Evolutionary conservation across 2,113 vertebrate species (phyloP).

Genomic region (Pollimyrus isidori): DNA sequence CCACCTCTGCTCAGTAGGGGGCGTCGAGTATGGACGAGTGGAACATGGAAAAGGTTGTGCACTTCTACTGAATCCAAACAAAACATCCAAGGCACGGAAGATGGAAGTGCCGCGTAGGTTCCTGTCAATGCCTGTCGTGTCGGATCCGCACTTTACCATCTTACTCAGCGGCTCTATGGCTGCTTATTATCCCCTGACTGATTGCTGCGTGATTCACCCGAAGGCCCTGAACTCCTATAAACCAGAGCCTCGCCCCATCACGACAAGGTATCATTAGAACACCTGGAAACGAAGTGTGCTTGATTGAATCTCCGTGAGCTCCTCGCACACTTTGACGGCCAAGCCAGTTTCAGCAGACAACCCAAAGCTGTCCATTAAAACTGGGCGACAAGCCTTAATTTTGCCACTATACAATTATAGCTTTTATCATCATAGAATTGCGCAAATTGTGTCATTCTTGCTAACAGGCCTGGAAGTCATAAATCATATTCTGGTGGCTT

Average conservation of each 20-base stretch:
- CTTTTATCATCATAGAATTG: not conserved
- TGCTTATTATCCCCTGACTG: not conserved
- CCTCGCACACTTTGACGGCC: not conserved
- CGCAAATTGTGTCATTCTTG: slow-evolving; percentile 2
- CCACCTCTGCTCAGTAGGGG: not conserved
- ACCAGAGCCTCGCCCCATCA: not conserved
- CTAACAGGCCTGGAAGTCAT: not conserved
- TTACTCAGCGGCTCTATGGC: not conserved
- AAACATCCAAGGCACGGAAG: not conserved
- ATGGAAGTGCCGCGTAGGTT: not conserved
- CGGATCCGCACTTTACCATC: not conserved
- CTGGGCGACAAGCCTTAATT: not conserved
- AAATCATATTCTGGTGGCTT: not conserved
- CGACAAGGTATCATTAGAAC: not conserved
- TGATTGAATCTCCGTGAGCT: not conserved
- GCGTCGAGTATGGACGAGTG: not conserved
- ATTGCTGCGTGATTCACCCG: not conserved
- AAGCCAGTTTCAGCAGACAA: not conserved
- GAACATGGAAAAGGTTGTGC: not conserved
- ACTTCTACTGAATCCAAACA: not conserved
- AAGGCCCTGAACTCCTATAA: not conserved
- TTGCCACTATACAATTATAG: not conserved
- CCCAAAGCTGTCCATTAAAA: not conserved
- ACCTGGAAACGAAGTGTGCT: not conserved
- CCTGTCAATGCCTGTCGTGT: not conserved